These are phyloP conservation scores for Apis dorsata DNA, from an alignment of 1,140 invertebrate species.

Conservation along the genomic window DNA sequence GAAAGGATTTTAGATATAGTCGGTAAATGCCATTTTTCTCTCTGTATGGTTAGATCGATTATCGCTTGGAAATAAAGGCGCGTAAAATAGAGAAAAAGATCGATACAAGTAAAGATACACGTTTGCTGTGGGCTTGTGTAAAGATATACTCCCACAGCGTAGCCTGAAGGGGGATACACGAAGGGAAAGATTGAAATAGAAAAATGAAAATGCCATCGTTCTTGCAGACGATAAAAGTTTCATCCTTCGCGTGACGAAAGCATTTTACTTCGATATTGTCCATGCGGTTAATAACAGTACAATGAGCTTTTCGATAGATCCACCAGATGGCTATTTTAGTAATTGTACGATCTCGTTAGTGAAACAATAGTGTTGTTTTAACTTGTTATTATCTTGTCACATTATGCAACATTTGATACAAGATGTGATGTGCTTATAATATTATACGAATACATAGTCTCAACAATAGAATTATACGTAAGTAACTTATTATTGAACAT, in stretches of 20 bases:
- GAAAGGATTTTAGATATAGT: constrained; percentile 44
- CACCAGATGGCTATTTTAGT: constrained; percentile 50
- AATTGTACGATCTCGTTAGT: constrained; percentile 12
- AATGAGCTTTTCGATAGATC: constrained; percentile 38
- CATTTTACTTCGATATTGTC: constrained; percentile 50
- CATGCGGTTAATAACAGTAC: constrained; percentile 51
- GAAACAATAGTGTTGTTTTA: not conserved
- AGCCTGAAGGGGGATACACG: not conserved
- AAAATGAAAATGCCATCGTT: constrained; percentile 38
- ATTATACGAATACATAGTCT: too few species aligned
- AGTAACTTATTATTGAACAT: too few species aligned
- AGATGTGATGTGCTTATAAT: too few species aligned
- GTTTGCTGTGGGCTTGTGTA: constrained; percentile 10
- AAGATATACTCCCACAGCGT: constrained; percentile 14
- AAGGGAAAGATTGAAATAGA: not conserved
- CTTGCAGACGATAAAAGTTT: constrained; percentile 54
- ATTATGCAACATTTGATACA: not conserved
- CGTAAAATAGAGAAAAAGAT: constrained; percentile 48
- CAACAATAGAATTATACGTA: too few species aligned
- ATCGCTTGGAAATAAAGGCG: constrained; percentile 37
- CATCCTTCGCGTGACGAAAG: constrained; percentile 60
- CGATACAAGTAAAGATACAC: constrained; percentile 18
- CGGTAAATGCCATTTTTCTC: constrained; percentile 37
- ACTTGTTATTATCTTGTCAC: not conserved
- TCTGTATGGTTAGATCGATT: constrained; percentile 50